phyloP scores from a whole-genome alignment of 1,140 invertebrate species.

The Musca domestica region DNA sequence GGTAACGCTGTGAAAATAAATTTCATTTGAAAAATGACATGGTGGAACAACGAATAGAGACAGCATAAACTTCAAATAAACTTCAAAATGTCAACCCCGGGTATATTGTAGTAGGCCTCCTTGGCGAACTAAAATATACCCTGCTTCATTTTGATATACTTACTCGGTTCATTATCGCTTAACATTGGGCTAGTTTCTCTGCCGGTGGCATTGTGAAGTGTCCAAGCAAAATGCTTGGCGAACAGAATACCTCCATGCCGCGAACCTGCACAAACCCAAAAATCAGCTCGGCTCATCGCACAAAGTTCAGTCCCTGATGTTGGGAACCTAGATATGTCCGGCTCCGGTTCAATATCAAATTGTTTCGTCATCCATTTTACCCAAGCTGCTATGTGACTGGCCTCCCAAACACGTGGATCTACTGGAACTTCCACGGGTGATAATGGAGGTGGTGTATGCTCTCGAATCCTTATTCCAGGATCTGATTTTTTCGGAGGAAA shows the following conservation, averaged over 20 bases:
- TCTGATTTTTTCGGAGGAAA: background rate
- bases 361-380: slow-evolving; percentile 63
- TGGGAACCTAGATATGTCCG: slow-evolving; percentile 60
- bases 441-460: background rate
- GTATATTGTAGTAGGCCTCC: too few relatives aligned
- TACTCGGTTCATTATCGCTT: slow-evolving; percentile 50
- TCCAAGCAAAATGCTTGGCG: slow-evolving; percentile 57
- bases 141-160: slow-evolving; percentile 32
- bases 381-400: slow-evolving; percentile 64
- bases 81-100: too few relatives aligned
- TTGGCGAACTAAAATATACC: too few relatives aligned
- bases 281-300: slow-evolving; percentile 56
- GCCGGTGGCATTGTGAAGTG: slow-evolving; percentile 56
- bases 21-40: too few relatives aligned
- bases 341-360: slow-evolving; percentile 60
- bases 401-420: slow-evolving; percentile 67
- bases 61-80: too few relatives aligned
- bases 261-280: slow-evolving; percentile 55
- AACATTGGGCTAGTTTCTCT: slow-evolving; percentile 56
- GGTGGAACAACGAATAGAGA: too few relatives aligned
- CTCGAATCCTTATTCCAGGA: background rate
- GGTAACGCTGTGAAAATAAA: too few relatives aligned
- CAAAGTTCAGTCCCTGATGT: slow-evolving; percentile 61
- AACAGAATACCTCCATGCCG: slow-evolving; percentile 54
- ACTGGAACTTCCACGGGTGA: slow-evolving; percentile 44